Evolutionary conservation across 2,113 vertebrate genomes (phyloP).

Genomic region (Anarrhichthys ocellatus): DNA sequence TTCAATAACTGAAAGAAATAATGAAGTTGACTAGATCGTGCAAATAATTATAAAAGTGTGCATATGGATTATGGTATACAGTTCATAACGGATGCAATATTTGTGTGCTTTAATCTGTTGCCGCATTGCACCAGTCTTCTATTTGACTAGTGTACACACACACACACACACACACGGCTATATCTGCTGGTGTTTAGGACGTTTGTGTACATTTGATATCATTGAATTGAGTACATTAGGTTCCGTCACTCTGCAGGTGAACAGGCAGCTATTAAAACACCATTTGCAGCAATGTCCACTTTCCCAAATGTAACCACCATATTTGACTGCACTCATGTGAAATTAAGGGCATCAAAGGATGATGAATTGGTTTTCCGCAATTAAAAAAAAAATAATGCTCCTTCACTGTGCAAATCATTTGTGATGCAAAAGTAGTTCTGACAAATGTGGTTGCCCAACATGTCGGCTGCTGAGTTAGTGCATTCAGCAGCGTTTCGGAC

Average conservation of each 20-base stretch:
- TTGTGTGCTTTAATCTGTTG: not conserved
- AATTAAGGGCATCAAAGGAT: constrained; percentile 47
- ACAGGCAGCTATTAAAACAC: constrained; percentile 37
- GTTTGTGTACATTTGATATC: not conserved
- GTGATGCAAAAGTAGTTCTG: constrained; percentile 50
- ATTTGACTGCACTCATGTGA: constrained; percentile 55
- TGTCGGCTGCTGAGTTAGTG: constrained; percentile 21
- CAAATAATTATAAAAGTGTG: not conserved
- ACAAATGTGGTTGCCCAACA: constrained; percentile 46
- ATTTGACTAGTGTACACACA: constrained; percentile 12
- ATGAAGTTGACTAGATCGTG: constrained; percentile 14
- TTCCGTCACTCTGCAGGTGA: constrained; percentile 42
- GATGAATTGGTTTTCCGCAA: constrained; percentile 51
- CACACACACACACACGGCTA: not conserved
- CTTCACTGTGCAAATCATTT: constrained; percentile 41
- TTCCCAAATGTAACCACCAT: constrained; percentile 33
- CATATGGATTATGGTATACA: not conserved
- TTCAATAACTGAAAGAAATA: constrained; percentile 16
- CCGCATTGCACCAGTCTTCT: constrained; percentile 3
- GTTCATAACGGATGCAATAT: not conserved
- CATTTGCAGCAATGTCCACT: constrained; percentile 44
- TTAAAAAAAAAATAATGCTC: constrained; percentile 67
- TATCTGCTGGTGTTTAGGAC: not conserved
- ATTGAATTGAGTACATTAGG: constrained; percentile 26
- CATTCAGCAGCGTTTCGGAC: constrained; percentile 46